Base-by-base conservation (phyloP, 2,797 vertebrate species). In the Cetoscarus ocellatus region DNA sequence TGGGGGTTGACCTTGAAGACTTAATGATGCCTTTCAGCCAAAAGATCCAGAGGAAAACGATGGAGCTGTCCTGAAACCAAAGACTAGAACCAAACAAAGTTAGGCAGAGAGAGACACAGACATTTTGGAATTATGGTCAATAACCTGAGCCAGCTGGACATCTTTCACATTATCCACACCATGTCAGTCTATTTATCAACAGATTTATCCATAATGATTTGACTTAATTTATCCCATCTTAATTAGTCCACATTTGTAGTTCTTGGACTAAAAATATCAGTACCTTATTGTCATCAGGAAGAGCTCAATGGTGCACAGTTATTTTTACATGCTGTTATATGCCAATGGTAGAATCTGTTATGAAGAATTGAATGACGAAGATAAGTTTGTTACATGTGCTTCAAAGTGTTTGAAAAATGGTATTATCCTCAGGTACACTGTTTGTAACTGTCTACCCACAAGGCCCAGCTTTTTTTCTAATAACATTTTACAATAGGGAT, bases 1-100 rank as follows among this genome's bases (percentile, higher is more conserved):
- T 94, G 0, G 89, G 92, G 45, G 87, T 95, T 59, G 94, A 96
- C 83, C 95, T 96, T 71, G 95, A 96, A 1, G 94, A 95, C 73
- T 94, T 94, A 71, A 77, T 80, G 62, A 95, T 91, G 80, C 96
- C 96, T 50, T 96, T 97, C 79, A 91, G 87, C 14, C 95, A 90
- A 80, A 94, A 94, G 73, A 75, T 94, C 55, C 85, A 43, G 11
- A 87, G 85, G 43, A 95, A 91, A 90, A 75, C 79, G 3, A 59
- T 73, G 48, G 84, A 91, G 9, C 8, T 90, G 4, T 50, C 80
- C 62, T 27, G 66, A 35, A 47, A 15, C 67, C 34, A 45, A 74
- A 52, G 58, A 83, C 40, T 72, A 82, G 66, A 63, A 45, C 44
- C 59, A 54, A 58, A 39, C 58, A 58, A 75, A 70, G 78, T 72